Base-by-base conservation (phyloP, 1,140 invertebrate genomes). In the Hestina assimilis region DNA sequence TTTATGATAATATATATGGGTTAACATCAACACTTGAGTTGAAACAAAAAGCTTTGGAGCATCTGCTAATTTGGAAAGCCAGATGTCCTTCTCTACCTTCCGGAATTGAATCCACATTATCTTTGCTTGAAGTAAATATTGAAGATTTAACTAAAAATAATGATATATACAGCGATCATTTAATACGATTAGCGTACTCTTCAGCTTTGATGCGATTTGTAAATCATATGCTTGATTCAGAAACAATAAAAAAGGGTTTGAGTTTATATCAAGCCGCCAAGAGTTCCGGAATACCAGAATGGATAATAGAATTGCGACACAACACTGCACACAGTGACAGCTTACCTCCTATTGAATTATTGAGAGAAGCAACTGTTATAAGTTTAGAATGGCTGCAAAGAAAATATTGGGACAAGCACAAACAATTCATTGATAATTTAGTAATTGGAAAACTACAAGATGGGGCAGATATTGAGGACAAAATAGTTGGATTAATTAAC, bases 251-350 rank as follows among this genome's bases (percentile, higher is more conserved):
- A 67, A n/a, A n/a, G n/a, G 85, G 89, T 14, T 66, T 75, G 1
- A 91, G 91, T 23, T 72, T 93, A 31, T 91, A 91, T 60, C 74
- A 90, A 63, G 90, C 92, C 20, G 92, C 92, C 1, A 86, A 87
- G 20, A 87, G 89, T 57, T 63, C 92, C 14, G 89, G 90, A 23
- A 90, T 93, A 33, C 92, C 92, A 11, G 89, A 91, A 28, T 93
- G 92, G 92, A 89, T 94, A 52, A 90, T 93, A 3, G 89, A 92
- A 52, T 69, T 94, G n/a, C 79, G 93, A 35, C 92, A 94, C 63
- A 90, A 93, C 52, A 89, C 90, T n/a, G 91, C 92, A 12, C 92
- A 94, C 70, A 90, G 90, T 38, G 83, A 90, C 53, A 84, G 89
- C 58, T 72, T 93, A 28, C 91, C 92, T 14, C 85, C 91, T 0